Percentiles rank a stretch among this genome's conserved stretches.
These are phyloP conservation scores for Larimichthys crocea DNA, from an alignment of 2,113 vertebrate genomes.

Conservation along the genomic window DNA sequence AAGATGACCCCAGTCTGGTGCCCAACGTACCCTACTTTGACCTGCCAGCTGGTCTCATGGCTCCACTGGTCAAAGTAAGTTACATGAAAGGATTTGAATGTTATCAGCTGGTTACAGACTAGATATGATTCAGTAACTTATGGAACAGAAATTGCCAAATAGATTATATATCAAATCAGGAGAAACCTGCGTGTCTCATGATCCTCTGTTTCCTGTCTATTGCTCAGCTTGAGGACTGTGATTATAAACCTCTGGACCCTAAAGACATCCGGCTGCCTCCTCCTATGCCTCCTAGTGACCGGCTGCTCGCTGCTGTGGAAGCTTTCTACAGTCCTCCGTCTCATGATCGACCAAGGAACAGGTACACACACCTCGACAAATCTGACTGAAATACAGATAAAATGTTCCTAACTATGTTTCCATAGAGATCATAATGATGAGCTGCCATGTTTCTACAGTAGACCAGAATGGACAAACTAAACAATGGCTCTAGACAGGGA, in stretches of 20 bases:
- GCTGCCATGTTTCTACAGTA: too few relatives aligned
- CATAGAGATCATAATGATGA: too few relatives aligned
- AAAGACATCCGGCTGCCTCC: constrained; percentile 98
- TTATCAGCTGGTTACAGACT: background rate
- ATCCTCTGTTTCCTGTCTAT: constrained; percentile 27
- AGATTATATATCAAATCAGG: background rate
- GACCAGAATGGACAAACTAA: too few relatives aligned
- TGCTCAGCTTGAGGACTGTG: constrained; percentile 93
- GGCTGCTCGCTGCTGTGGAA: constrained; percentile 95
- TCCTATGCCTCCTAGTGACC: constrained; percentile 97
- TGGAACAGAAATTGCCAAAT: too few relatives aligned
- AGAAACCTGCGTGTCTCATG: background rate
- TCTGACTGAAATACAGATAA: too few relatives aligned
- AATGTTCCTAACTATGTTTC: too few relatives aligned
- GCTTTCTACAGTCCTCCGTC: constrained; percentile 99
- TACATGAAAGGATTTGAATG: background rate
- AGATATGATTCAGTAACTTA: too few relatives aligned
- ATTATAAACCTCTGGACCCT: constrained; percentile 97
- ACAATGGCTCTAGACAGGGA: too few relatives aligned
- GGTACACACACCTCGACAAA: constrained; percentile 77
- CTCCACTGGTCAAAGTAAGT: constrained; percentile 94
- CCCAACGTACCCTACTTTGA: constrained; percentile 98
- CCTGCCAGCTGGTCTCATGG: constrained; percentile 98
- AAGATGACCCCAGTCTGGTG: constrained; percentile 96
- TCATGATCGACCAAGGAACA: constrained; percentile 97